Conservation (phyloP, 2,113 vertebrate genomes). For the Nothocercus nigrocapillus region DNA sequence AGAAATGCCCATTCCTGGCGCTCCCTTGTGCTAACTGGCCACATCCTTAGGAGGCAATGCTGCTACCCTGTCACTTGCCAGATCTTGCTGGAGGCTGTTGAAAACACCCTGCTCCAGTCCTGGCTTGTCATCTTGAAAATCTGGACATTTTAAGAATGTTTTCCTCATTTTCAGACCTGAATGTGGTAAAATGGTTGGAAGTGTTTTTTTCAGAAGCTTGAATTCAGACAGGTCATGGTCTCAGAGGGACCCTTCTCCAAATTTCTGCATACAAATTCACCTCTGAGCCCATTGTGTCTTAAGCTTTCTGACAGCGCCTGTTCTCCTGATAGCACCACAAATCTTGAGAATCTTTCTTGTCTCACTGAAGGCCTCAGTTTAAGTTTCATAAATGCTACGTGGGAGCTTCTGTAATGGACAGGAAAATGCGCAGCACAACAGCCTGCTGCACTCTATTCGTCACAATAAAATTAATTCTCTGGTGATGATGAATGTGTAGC, state of each 20-base stretch:
- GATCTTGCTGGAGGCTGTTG: background rate
- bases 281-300: background rate
- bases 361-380: background rate
- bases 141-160: background rate
- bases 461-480: constrained; percentile 39
- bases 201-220: background rate
- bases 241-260: constrained; percentile 1
- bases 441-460: background rate
- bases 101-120: background rate
- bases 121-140: background rate
- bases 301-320: constrained; percentile 5
- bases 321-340: constrained; percentile 15
- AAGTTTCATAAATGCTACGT: background rate
- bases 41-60: background rate
- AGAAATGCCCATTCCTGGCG: background rate
- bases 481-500: background rate
- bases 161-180: background rate
- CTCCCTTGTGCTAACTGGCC: background rate
- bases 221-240: constrained; percentile 6
- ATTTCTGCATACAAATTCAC: constrained; percentile 21
- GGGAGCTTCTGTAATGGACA: background rate
- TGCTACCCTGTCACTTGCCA: background rate
- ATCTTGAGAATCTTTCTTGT: constrained; percentile 26
- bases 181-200: background rate
- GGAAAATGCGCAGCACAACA: constrained; percentile 16